phyloP scores from a whole-genome alignment of 1,140 invertebrate genomes.

The Palaemon carinicauda region DNA sequence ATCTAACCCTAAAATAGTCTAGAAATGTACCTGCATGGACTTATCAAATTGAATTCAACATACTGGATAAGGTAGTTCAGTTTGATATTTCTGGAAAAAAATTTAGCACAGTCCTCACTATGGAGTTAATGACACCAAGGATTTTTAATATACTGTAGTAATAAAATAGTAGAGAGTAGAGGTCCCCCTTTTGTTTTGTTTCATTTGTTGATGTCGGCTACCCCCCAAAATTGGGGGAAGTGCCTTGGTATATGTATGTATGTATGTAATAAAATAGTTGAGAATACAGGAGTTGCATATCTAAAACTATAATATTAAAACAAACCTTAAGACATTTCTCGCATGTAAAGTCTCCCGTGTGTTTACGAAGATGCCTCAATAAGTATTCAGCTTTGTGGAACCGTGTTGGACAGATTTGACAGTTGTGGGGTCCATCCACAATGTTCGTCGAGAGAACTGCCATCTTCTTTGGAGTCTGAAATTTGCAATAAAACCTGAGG shows the following conservation, averaged over 20 bases:
- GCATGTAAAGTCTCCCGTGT: slow-evolving; percentile 44
- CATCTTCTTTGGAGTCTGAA: slow-evolving; percentile 18
- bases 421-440: slow-evolving; percentile 23
- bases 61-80: too few species aligned
- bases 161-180: neutral
- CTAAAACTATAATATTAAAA: too few species aligned
- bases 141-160: neutral
- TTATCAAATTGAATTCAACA: too few species aligned
- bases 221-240: too few species aligned
- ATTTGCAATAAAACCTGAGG: neutral
- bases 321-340: slow-evolving; percentile 33
- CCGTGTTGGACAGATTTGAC: slow-evolving; percentile 27
- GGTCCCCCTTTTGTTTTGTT: too few species aligned
- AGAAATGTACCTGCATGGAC: too few species aligned
- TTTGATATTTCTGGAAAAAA: too few species aligned
- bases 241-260: too few species aligned
- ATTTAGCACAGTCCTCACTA: neutral
- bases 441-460: slow-evolving; percentile 19
- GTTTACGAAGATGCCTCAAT: slow-evolving; percentile 33
- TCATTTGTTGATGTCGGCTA: too few species aligned
- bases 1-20: too few species aligned
- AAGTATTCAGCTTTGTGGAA: slow-evolving; percentile 40
- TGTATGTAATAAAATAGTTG: too few species aligned
- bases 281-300: too few species aligned
- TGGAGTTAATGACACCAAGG: neutral